Conservation (phyloP, 1,140 invertebrate species). For the Hestina assimilis region DNA sequence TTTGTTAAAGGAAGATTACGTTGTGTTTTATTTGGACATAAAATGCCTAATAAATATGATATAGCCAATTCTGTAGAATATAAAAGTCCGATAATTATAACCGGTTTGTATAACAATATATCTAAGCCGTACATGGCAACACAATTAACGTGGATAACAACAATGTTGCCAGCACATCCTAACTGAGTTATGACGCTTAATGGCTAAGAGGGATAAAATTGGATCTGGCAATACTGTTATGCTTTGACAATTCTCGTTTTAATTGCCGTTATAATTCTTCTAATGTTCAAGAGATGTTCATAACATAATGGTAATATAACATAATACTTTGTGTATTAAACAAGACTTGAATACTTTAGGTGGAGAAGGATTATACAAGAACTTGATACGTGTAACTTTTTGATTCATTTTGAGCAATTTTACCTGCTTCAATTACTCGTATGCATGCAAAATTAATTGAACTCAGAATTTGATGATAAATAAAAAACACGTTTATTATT, state of each 20-base stretch:
- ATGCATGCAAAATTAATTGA: too few species aligned
- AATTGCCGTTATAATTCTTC: slow-evolving; percentile 31
- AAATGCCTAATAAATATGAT: too few species aligned
- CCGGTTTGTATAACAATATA: neutral
- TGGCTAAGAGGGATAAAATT: slow-evolving; percentile 35
- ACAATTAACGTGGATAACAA: slow-evolving; percentile 27
- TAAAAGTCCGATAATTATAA: neutral
- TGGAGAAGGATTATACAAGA: too few species aligned
- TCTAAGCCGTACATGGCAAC: slow-evolving; percentile 28
- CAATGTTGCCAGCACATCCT: slow-evolving; percentile 30
- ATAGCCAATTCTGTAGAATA: too few species aligned
- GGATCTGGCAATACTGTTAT: slow-evolving; percentile 31
- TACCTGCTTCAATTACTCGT: too few species aligned
- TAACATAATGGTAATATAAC: slow-evolving; percentile 9
- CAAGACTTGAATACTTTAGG: too few species aligned
- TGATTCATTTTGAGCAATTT: too few species aligned
- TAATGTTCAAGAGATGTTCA: slow-evolving; percentile 24
- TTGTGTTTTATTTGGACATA: too few species aligned
- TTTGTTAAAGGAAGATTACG: too few species aligned
- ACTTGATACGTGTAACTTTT: too few species aligned
- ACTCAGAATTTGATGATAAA: too few species aligned
- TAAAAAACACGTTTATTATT: too few species aligned
- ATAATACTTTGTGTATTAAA: neutral
- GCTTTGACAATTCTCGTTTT: slow-evolving; percentile 35
- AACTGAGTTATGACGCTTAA: slow-evolving; percentile 38